Evolutionary conservation across 2,888 invertebrate genomes (phyloP).

Genomic region (Iphiclides podalirius): DNA sequence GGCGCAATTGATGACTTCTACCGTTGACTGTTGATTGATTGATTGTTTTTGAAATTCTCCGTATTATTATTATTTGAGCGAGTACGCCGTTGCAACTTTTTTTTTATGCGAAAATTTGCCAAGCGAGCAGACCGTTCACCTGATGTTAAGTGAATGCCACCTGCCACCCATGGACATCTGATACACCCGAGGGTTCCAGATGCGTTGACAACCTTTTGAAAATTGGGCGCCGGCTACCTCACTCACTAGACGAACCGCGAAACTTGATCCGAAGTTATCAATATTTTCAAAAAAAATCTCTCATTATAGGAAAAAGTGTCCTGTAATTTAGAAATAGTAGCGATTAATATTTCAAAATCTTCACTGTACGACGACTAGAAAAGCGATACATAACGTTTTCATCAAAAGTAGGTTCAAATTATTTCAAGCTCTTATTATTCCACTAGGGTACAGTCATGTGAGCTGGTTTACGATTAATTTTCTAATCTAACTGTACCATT

Average conservation of each 20-base stretch:
- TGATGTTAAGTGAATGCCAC: no score
- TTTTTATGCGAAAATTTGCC: no score
- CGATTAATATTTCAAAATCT: not conserved
- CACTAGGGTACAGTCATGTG: not conserved
- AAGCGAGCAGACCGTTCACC: no score
- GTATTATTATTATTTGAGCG: not conserved
- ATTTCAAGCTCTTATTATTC: not conserved
- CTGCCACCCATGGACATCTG: no score
- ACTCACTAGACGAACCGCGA: no score
- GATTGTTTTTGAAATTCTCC: not conserved
- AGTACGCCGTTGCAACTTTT: not conserved
- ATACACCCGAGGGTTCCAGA: no score
- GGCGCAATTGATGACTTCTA: not conserved
- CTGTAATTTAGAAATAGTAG: not conserved
- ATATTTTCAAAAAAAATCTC: not conserved
- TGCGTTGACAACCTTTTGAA: no score
- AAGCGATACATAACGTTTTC: not conserved
- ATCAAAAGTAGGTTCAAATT: not conserved
- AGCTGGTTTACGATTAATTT: not conserved
- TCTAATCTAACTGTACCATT: not conserved
- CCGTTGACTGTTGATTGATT: not conserved
- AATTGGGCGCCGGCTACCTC: no score
- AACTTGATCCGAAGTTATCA: no score
- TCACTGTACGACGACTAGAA: not conserved
- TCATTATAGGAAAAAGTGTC: no score